Conservation (phyloP, 2,888 invertebrate species). For the Coleophora flavipennella region DNA sequence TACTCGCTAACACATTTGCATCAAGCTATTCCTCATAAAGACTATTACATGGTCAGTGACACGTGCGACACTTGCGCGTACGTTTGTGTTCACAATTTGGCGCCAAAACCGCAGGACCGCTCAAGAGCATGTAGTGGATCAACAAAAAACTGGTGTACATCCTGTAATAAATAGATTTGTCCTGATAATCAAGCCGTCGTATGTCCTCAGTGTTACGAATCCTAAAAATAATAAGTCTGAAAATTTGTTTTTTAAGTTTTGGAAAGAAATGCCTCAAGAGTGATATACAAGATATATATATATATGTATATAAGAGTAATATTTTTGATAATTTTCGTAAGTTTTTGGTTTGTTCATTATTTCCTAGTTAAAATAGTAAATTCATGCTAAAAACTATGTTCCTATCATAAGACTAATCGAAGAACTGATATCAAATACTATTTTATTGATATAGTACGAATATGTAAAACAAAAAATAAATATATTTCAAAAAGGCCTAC, state of each 20-base stretch:
- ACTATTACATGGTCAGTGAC: no score
- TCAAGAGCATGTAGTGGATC: not conserved
- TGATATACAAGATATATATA: no score
- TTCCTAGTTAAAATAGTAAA: not conserved
- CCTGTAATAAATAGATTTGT: slow-evolving; percentile 3
- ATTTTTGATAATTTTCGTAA: no score
- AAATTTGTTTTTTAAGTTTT: not conserved
- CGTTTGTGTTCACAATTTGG: not conserved
- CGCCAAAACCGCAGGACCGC: not conserved
- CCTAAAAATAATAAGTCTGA: not conserved
- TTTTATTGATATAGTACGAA: not conserved
- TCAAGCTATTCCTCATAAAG: no score
- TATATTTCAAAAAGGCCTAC: not conserved
- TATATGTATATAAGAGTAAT: no score
- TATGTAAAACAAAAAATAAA: not conserved
- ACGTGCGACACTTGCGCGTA: no score
- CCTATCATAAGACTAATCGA: not conserved
- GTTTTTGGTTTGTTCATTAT: not conserved
- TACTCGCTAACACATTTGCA: no score
- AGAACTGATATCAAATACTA: not conserved
- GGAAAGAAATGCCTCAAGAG: not conserved
- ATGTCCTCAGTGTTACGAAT: not conserved
- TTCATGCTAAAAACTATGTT: not conserved
- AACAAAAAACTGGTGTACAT: not conserved
- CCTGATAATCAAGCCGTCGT: not conserved